Base-by-base conservation (phyloP, 1,140 invertebrate species). In the Prorops nasuta region DNA sequence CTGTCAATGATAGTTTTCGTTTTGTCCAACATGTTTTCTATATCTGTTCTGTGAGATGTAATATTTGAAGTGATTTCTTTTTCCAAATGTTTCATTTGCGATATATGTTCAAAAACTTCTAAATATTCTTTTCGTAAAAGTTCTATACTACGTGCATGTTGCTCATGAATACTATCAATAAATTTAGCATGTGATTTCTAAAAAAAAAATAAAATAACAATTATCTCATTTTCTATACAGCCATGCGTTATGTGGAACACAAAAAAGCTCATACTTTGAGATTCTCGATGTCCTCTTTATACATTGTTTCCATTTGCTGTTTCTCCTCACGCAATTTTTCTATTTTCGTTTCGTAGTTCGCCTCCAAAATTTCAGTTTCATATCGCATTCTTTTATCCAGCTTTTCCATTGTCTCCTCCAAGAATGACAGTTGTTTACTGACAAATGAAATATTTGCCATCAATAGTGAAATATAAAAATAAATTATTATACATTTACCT, bases 271-370 rank as follows among this genome's bases (percentile, higher is more conserved):
- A 24, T 55, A 71, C 73, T 55, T 68, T 74, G 15, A 74, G 28
- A 44, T 58, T 61, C 31, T 72, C 61, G 41, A 71, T 64, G 52
- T 77, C 71, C 43, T 62, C 58, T 51, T 67, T 66, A 17, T 63
- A 63, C 12, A 39, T 16, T 49, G 48, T 62, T 54, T 77, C 68
- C 35, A 63, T 58, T 45, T 73, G 53, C 3, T 53, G 22, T n/a
- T 68, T 69, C 36, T 74, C 67, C n/a, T 67, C 63, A 28, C 51
- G 71, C 16, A 77, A 45, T 51, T 71, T 73, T 45, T 71, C 64
- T 8, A 76, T 65, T 67, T 66, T 72, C 17, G 54, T 44, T 49
- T 69, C 66, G 32, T 69, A 75, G 58, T 73, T 58, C 28, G 55
- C 49, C 32, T 75, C 69, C 35, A 73, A 51, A 43, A 28, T 28